Evolutionary conservation across 2,888 invertebrate genomes (phyloP), one percentile per base, ranked within the genome.

Genomic region (Synanthedon vespiformis): DNA sequence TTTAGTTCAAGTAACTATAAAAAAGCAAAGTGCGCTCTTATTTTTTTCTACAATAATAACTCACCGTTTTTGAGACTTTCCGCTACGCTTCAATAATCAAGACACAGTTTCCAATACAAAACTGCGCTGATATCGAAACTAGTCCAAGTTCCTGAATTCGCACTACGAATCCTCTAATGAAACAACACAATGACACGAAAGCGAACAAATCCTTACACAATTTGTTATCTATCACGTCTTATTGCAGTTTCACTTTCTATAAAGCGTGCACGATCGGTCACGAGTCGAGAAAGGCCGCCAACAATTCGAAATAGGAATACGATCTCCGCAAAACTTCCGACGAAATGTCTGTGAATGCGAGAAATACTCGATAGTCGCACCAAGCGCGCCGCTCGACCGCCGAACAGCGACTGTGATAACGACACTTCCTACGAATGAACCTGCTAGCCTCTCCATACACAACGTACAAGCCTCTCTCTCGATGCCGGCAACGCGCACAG

Each of bases 341-440:
- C 73, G 74, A 68, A 70, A 67, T 65, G 69, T 64, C 62, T 60
- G 56, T 54, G 60, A 62, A 61, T 64, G 69, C 57, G 57, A 60
- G 63, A 63, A 63, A 63, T 58, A 56, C 65, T 61, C 60, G 50
- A 34, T 54, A 60, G 70, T 68, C 61, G 61, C 61, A 67, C 69
- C 74, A 64, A 74, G 75, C 74, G 67, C 78, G 79, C 83, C 72
- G 80, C 74, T 71, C 83, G 81, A 77, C 62, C 73, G 83, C 75
- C 78, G 80, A 84, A 76, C 81, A 79, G 82, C 85, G 80, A 87
- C 86, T 87, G 85, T 83, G 84, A 85, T 86, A 87, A 84, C 82
- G 75, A 78, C 70, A 76, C 76, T 79, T 77, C 77, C 76, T 74
- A 62, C 82, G 73, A 80, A 75, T 76, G 74, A 80, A 82, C 83